These are phyloP conservation scores for Hemicentrotus pulcherrimus DNA, from an alignment of 35 echinoderm and acorn worm species.

Conservation along the genomic window DNA sequence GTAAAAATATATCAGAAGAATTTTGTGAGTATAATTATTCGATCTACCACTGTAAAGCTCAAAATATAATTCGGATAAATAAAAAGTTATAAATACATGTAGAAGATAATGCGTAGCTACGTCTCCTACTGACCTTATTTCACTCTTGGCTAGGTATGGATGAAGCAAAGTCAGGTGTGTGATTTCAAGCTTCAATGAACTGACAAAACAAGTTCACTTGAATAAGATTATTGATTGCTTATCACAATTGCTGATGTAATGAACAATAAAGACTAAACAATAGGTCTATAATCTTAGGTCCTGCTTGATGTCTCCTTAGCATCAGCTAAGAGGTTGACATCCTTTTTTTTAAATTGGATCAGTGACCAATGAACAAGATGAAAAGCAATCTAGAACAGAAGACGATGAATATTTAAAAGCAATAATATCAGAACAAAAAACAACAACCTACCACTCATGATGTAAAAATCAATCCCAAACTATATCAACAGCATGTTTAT, in stretches of 20 bases:
- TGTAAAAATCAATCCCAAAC: no score
- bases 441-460: no score
- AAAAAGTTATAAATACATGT: no score
- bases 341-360: not conserved
- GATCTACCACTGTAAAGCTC: no score
- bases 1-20: no score
- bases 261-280: not conserved
- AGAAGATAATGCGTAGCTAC: no score
- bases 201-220: not conserved
- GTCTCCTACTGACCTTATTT: not conserved
- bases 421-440: no score
- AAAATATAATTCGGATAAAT: no score
- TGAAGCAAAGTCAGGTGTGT: not conserved
- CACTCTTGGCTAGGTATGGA: not conserved
- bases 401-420: no score
- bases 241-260: not conserved
- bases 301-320: not conserved
- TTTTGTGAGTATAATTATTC: no score
- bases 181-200: not conserved
- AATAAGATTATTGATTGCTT: not conserved
- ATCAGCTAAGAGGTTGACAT: not conserved
- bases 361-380: not conserved
- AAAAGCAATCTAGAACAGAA: no score
- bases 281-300: not conserved
- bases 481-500: no score